Percentiles rank a stretch among this genome's conserved stretches.
Conservation (phyloP, 2,797 vertebrate species). For the Dendrocincla tyrannina region DNA sequence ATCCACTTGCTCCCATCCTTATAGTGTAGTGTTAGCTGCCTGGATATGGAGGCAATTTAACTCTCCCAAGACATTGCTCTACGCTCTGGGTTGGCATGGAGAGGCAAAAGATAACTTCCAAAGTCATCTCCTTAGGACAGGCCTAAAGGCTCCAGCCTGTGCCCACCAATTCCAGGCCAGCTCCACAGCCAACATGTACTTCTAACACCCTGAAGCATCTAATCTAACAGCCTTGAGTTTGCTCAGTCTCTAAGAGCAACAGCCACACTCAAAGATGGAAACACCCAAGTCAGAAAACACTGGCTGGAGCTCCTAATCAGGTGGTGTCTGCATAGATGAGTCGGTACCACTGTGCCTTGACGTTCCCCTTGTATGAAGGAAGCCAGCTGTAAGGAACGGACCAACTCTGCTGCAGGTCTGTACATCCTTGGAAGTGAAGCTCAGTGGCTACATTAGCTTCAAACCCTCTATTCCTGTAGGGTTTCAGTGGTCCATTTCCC, state of each 20-base stretch:
- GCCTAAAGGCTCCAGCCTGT: constrained; percentile 14
- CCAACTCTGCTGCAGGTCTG: constrained; percentile 56
- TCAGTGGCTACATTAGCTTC: constrained; percentile 62
- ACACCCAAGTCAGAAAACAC: constrained; percentile 18
- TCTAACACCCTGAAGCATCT: constrained; percentile 16
- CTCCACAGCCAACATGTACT: background rate
- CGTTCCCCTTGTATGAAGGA: constrained; percentile 11
- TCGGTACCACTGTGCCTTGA: constrained; percentile 37
- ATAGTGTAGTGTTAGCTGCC: constrained; percentile 37
- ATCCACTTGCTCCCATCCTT: constrained; percentile 56
- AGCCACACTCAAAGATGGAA: constrained; percentile 50
- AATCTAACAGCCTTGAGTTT: constrained; percentile 41
- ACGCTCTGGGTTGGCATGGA: background rate
- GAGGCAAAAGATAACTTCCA: background rate
- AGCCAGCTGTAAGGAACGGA: constrained; percentile 58
- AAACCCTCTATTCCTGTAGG: constrained; percentile 58
- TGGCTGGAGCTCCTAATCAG: constrained; percentile 51
- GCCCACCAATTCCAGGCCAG: constrained; percentile 24
- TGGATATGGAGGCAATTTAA: constrained; percentile 18
- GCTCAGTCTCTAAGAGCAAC: constrained; percentile 49
- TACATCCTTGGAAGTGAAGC: constrained; percentile 60
- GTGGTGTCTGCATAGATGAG: constrained; percentile 62
- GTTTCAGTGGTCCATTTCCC: constrained; percentile 71
- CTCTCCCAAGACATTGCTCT: constrained; percentile 22
- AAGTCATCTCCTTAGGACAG: background rate